Conservation (phyloP, 2,113 vertebrate genomes). For the Ardeotis arabs region DNA sequence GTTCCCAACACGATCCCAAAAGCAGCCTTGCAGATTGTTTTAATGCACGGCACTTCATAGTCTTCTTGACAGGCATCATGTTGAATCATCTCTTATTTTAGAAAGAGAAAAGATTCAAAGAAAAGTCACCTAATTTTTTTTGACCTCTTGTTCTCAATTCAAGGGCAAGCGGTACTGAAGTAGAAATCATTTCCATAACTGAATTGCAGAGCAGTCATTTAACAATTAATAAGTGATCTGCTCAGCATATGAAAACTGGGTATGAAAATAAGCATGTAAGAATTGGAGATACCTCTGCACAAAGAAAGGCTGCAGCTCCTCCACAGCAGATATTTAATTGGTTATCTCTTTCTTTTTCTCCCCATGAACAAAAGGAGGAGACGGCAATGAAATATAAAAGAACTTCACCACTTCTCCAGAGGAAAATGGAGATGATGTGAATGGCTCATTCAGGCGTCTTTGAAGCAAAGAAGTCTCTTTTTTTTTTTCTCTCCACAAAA, state of each 20-base stretch:
- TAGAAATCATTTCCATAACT: conserved; percentile 30
- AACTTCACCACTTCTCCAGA: background rate
- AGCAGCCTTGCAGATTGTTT: background rate
- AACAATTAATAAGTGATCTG: conserved; percentile 21
- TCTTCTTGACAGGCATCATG: background rate
- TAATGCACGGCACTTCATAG: background rate
- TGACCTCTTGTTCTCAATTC: background rate
- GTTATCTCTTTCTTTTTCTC: background rate
- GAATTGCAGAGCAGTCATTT: conserved; percentile 23
- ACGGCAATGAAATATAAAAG: background rate
- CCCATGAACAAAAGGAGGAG: background rate
- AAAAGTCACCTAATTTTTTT: conserved; percentile 23
- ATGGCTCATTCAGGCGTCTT: background rate
- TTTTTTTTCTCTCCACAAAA: background rate
- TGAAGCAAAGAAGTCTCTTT: background rate
- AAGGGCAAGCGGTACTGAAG: conserved; percentile 18
- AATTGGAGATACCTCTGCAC: background rate
- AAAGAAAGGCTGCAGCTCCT: conserved; percentile 16
- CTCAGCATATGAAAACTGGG: background rate
- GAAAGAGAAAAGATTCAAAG: background rate
- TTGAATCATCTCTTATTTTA: background rate
- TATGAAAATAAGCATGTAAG: background rate
- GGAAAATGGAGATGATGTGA: background rate
- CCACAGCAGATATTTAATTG: background rate
- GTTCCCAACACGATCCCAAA: background rate